Base-by-base conservation (phyloP, 2,113 vertebrate genomes). In the Romanogobio albipinnatus region DNA sequence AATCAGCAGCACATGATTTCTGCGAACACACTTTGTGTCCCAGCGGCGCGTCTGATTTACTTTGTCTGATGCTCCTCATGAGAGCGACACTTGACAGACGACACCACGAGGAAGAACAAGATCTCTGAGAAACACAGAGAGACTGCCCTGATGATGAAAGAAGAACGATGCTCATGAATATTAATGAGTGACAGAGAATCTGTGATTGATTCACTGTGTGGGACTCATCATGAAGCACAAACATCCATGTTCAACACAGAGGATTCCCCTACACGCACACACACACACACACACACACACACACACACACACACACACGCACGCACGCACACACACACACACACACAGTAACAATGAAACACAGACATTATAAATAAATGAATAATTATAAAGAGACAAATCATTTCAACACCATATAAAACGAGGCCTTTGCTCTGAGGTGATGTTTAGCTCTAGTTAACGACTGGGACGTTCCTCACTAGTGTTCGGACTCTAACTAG, bases 401-500 rank as follows among this genome's bases (percentile, higher is more conserved):
- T n/a, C n/a, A n/a, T n/a, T n/a, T n/a, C n/a, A n/a, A n/a, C n/a
- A n/a, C n/a, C n/a, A n/a, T 29, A 29, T 29, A 29, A 29, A 29
- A 29, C 29, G 29, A 29, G 29, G 29, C 29, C 29, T 29, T 29
- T 15, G 53, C 19, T 15, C 1, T 22, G 19, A 58, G 56, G 56
- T 24, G 58, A 24, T 61, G 3, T 24, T 15, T 0, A 43, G 66
- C 66, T 43, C 66, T n/a, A n/a, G n/a, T n/a, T 45, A 39, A 6
- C 19, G 68, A n/a, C 68, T 43, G 5, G n/a, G 68, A 24, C 5
- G 70, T 45, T 45, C 13, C 19, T 73, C 68, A 45, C 68, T 73
- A 45, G 39, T 14, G 22, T 73, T 22, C 10, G 45, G 62, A 56
- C 51, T 79, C 62, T 62, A 11, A 71, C 74, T 82, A 86, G 61